phyloP scores from a whole-genome alignment of 2,888 invertebrate species.

The Griposia aprilina region DNA sequence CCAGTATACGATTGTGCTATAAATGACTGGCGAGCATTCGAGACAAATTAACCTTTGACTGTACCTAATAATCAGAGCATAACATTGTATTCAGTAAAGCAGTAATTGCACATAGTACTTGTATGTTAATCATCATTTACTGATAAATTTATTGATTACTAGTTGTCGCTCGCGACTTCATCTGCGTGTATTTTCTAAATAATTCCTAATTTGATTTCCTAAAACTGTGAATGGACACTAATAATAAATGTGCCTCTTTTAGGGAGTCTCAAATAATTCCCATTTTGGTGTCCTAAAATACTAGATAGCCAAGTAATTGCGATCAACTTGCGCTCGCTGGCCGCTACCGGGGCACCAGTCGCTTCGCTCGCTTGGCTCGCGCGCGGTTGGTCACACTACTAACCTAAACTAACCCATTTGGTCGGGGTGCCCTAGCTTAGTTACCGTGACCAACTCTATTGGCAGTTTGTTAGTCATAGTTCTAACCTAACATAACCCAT shows the following conservation, averaged over 20 bases:
- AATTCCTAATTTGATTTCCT: neutral
- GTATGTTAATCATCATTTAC: neutral
- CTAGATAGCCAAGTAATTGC: neutral
- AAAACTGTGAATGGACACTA: neutral
- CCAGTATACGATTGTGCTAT: slow-evolving; percentile 83
- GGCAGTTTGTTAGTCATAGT: too few relatives aligned
- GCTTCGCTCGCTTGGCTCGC: neutral
- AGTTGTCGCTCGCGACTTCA: neutral
- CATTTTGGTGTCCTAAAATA: neutral
- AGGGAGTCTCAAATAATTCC: neutral
- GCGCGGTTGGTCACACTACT: neutral
- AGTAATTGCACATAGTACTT: neutral
- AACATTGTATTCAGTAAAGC: slow-evolving; percentile 35
- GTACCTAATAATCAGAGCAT: slow-evolving; percentile 43
- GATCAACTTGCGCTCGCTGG: neutral
- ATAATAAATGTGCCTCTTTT: neutral
- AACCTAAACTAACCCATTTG: neutral
- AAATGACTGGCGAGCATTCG: slow-evolving; percentile 58
- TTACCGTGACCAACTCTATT: too few relatives aligned
- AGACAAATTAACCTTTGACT: slow-evolving; percentile 59
- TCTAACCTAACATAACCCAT: neutral
- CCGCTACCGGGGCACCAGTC: too few relatives aligned
- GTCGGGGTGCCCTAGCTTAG: neutral
- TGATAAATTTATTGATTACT: slow-evolving; percentile 1
- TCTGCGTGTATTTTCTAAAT: neutral